Percentiles rank a stretch among this genome's conserved stretches.
These are phyloP conservation scores for Caerostris extrusa DNA, from an alignment of 1,140 invertebrate species.

Conservation along the genomic window DNA sequence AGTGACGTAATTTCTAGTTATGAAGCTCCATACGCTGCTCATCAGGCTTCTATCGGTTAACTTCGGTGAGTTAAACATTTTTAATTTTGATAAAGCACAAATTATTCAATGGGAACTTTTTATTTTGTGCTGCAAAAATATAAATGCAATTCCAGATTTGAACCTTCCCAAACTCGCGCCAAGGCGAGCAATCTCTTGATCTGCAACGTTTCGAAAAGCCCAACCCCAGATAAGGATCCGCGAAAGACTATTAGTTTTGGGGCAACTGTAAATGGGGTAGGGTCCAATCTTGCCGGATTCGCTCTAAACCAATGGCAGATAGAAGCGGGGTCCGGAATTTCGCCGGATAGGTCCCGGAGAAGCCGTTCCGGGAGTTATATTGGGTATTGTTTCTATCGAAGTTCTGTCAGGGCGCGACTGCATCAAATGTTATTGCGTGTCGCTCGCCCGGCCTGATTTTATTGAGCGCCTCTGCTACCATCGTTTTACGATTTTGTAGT, in stretches of 20 bases:
- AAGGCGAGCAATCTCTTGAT: not conserved
- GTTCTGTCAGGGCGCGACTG: not conserved
- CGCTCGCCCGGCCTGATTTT: slow-evolving; percentile 14
- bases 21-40: too few species aligned
- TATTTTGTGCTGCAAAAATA: too few species aligned
- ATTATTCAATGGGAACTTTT: too few species aligned
- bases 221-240: slow-evolving; percentile 20
- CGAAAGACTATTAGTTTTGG: not conserved
- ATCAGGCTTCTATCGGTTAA: too few species aligned
- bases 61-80: too few species aligned
- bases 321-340: not conserved
- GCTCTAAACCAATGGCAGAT: slow-evolving; percentile 22
- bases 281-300: slow-evolving; percentile 14
- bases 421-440: slow-evolving; percentile 35
- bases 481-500: slow-evolving; percentile 36
- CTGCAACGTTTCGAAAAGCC: not conserved
- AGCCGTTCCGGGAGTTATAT: slow-evolving; percentile 10
- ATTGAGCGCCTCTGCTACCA: not conserved
- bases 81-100: too few species aligned
- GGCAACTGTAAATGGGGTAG: slow-evolving; percentile 1
- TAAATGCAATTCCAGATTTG: too few species aligned
- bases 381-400: slow-evolving; percentile 17
- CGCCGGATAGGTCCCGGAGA: slow-evolving; percentile 11
- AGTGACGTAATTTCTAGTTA: too few species aligned
- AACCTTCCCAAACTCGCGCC: not conserved